Evolutionary conservation across 2,113 vertebrate species (phyloP), one percentile per base, ranked within the genome.

Genomic region (Platysternon megacephalum): DNA sequence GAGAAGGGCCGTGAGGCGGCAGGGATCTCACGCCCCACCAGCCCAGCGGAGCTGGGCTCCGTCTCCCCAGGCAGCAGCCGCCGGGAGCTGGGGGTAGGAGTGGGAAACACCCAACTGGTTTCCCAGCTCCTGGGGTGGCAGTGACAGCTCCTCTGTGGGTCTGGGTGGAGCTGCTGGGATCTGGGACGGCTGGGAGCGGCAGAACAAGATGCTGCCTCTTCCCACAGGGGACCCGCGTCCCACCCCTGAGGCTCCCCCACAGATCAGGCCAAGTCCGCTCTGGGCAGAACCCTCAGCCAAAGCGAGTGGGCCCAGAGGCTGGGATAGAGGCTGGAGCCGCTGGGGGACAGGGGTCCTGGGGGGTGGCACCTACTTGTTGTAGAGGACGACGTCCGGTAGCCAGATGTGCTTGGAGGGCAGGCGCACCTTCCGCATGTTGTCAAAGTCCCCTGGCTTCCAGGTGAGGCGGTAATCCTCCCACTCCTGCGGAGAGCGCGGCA

Each of bases 341-440:
- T 39, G 65, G 65, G 65, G 32, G 11, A 4, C 35, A 3, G n/a
- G 0, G 1, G 11, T 48, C 48, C 2, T 2, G 0, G 0, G 2
- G 0, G 1, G 65, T 1, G 81, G 11, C 56, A 96, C 99, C 98
- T 98, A 99, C 99, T 99, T 99, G 98, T 99, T 99, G 98, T 99
- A 99, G 39, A 99, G 99, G 84, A 99, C 99, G 76, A 99, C 99
- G 39, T 99, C 99, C 3, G 99, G 99, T 72, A 99, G 99, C 99
- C 99, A 99, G 98, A 99, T 99, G 98, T 99, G 99, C 95, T 99
- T 99, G 91, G 99, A 99, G 86, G 99, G 99, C 94, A 99, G 98
- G 13, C 99, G 99, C 88, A 99, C 99, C 98, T 99, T 99, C 98
- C 99, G 96, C 99, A 99, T 99, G 87, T 99, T 99, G 85, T 99